Evolutionary conservation across 2,113 vertebrate species (phyloP), one percentile per base, ranked within the genome.

Genomic region (Cranoglanis bouderius): DNA sequence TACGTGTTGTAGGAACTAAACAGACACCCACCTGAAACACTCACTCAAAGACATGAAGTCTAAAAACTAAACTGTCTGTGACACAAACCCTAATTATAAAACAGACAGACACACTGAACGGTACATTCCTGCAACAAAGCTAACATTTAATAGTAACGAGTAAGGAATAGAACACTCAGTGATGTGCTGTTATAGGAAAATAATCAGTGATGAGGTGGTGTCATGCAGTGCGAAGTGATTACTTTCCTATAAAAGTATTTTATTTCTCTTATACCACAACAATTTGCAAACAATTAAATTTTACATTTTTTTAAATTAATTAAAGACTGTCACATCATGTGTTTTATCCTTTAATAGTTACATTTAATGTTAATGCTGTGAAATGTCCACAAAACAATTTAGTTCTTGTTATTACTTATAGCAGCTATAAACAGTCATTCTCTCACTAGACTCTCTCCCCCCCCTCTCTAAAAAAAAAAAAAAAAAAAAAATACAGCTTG

Each of bases 21-120:
- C 55, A 82, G 53, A 82, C 81, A 26, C 81, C 81, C 32, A 82
- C 81, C 51, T 82, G 32, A 24, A 38, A 82, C 53, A 26, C 53
- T 26, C 6, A 38, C 10, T 3, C 53, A 35, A 12, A 10, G 7
- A 38, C 7, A 4, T 2, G 46, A 32, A 53, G 6, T 26, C 74
- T 26, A 26, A 43, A 40, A 72, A 40, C 18, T 72, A 21, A 19
- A 72, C 46, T 49, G n/a, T 78, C 40, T 51, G 43, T 78, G 10
- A 51, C 6, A 51, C 29, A 35, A n/a, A 35, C 29, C 19, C 78
- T 32, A 3, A 14, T 75, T 21, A 24, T 16, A 43, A 8, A 75
- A 49, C 24, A 18, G 43, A 51, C 72, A 12, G 72, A 77, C 9
- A 29, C 46, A 46, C 21, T 12, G 38, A 77, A 43, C 6, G 40